Conservation (phyloP, 2,113 vertebrate genomes). For the Monopterus albus region DNA sequence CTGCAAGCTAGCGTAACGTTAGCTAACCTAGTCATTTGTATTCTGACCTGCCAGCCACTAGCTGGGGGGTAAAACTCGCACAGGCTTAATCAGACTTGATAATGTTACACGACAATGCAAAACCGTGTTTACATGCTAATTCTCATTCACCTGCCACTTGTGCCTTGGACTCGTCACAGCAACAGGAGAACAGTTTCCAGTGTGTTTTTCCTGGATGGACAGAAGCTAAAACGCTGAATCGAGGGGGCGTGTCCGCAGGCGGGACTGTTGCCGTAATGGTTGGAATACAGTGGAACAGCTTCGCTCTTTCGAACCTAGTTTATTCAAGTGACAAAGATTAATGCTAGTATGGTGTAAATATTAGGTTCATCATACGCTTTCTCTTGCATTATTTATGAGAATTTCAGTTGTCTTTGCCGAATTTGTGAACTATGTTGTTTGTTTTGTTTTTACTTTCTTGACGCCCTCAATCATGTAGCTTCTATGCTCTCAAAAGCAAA, state of each 20-base stretch:
- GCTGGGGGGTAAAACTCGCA: neutral
- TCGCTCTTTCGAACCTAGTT: no score
- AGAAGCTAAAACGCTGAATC: neutral
- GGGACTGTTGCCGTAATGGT: slow-evolving; percentile 42
- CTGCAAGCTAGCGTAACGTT: neutral
- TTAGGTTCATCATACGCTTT: no score
- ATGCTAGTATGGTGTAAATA: no score
- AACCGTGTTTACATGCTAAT: neutral
- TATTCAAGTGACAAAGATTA: no score
- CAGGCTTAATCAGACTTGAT: neutral
- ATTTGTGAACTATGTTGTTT: no score
- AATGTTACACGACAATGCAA: neutral
- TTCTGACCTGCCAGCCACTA: neutral
- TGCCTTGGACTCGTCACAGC: slow-evolving; percentile 26
- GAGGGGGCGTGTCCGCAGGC: slow-evolving; percentile 29
- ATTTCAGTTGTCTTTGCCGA: no score
- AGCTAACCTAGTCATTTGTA: neutral
- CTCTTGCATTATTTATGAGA: no score
- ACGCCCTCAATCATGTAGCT: no score
- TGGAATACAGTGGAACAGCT: neutral
- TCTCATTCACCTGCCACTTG: slow-evolving; percentile 52
- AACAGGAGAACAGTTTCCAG: slow-evolving; percentile 19
- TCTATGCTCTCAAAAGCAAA: no score
- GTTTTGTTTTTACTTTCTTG: no score
- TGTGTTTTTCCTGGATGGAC: neutral